Conservation (phyloP, 2,797 vertebrate genomes). For the Peromyscus aztecus region DNA sequence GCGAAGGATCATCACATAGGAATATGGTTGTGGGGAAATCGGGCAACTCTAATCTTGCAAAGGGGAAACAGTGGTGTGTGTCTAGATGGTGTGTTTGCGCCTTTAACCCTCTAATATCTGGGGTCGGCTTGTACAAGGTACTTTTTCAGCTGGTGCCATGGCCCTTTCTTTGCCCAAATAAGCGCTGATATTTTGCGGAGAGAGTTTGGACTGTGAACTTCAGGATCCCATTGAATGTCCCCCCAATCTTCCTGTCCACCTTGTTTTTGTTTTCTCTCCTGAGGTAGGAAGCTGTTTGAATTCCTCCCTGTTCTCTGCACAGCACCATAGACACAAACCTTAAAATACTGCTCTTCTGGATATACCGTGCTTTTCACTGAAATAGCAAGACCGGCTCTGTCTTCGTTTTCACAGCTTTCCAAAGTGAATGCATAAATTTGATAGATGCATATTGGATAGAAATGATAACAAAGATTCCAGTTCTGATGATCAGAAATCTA, state of each 20-base stretch:
- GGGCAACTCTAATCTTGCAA: constrained; percentile 36
- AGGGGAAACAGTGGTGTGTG: neutral
- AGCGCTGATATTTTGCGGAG: neutral
- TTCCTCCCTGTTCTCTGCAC: neutral
- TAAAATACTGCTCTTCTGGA: neutral
- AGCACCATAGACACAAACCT: neutral
- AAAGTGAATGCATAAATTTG: neutral
- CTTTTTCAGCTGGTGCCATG: neutral
- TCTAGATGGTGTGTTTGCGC: neutral
- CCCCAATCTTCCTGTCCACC: neutral
- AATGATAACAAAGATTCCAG: neutral
- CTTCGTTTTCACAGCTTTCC: neutral
- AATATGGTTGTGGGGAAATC: constrained; percentile 23
- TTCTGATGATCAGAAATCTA: constrained; percentile 11
- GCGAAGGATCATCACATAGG: constrained; percentile 69
- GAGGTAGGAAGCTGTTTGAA: neutral
- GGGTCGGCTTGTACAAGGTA: neutral
- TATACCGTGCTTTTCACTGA: neutral
- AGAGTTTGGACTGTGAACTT: neutral
- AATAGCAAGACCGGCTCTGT: neutral
- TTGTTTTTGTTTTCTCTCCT: neutral
- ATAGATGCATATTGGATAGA: neutral
- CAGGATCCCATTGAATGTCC: neutral
- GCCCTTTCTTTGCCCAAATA: neutral
- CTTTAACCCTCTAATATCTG: constrained; percentile 38